phyloP scores from a whole-genome alignment of 2,113 vertebrate species.

The Grus americana region DNA sequence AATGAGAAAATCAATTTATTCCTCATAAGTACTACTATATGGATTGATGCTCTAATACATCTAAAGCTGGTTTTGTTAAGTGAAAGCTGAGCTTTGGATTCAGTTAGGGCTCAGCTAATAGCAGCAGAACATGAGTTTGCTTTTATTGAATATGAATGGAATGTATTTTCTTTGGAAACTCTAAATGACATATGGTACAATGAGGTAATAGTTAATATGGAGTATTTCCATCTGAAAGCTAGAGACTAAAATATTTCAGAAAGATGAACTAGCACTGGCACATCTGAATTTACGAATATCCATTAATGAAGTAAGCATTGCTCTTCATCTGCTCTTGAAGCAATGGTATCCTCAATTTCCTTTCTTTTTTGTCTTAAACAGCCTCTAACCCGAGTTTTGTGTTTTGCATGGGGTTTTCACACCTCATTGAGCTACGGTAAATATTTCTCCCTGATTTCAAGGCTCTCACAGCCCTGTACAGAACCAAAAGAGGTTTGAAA shows the following conservation, averaged over 20 bases:
- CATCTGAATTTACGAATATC: background rate
- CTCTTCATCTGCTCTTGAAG: background rate
- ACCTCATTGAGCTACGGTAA: background rate
- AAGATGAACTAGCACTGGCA: background rate
- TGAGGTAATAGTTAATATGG: background rate
- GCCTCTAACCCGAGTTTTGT: background rate
- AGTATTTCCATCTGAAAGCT: background rate
- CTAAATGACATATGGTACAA: background rate
- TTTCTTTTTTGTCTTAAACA: background rate
- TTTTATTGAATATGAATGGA: background rate
- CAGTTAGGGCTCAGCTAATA: background rate
- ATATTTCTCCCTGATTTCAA: background rate
- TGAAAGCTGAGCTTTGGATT: background rate
- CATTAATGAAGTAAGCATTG: background rate
- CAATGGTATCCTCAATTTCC: background rate
- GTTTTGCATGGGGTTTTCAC: background rate
- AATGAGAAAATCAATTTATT: slow-evolving; percentile 70
- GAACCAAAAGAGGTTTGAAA: background rate
- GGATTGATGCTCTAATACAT: slow-evolving; percentile 30
- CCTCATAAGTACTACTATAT: slow-evolving; percentile 36
- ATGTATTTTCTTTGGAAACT: background rate
- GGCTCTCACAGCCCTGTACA: background rate
- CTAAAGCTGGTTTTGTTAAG: slow-evolving; percentile 18
- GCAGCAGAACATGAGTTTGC: background rate
- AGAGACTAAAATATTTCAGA: background rate